Conservation (phyloP, 64 coral and sea anemone species). For the Montipora capricornis region DNA sequence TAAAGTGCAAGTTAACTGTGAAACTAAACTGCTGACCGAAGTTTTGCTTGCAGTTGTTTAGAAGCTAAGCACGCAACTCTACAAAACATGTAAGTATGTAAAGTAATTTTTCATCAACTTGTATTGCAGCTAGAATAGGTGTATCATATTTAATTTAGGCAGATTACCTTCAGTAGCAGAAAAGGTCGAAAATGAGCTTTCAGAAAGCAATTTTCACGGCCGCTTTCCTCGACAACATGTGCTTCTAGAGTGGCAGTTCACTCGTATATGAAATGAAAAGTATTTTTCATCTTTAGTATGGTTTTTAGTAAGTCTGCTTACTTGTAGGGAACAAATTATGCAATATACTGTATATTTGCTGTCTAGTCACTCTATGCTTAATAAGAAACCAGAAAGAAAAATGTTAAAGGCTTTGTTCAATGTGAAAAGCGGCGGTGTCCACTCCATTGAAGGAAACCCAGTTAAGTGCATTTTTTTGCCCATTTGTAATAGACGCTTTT, state of each 20-base stretch:
- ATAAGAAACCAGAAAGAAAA: no score
- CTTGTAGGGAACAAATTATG: neutral
- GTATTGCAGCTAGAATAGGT: neutral
- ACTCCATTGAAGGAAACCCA: no score
- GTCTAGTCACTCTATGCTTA: no score
- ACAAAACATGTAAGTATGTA: conserved; percentile 21
- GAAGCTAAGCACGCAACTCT: conserved; percentile 14
- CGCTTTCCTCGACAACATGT: no score
- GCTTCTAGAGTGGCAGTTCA: no score
- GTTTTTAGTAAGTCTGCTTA: neutral
- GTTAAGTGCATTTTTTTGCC: no score
- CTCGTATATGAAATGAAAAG: no score
- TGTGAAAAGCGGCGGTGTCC: no score
- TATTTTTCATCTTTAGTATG: no score
- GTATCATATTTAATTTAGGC: conserved; percentile 7
- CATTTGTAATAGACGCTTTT: no score
- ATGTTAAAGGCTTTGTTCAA: no score
- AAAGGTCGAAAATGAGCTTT: conserved; percentile 14
- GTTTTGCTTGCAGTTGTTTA: conserved; percentile 8
- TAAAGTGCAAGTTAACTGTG: neutral
- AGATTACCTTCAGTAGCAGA: conserved; percentile 18
- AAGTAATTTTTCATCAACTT: neutral
- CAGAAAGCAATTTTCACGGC: no score
- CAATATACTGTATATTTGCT: neutral
- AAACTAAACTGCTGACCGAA: conserved; percentile 26